Percentiles rank a stretch among this genome's conserved stretches.
phyloP scores from a whole-genome alignment of 2,113 vertebrate species.

The Gobius niger region DNA sequence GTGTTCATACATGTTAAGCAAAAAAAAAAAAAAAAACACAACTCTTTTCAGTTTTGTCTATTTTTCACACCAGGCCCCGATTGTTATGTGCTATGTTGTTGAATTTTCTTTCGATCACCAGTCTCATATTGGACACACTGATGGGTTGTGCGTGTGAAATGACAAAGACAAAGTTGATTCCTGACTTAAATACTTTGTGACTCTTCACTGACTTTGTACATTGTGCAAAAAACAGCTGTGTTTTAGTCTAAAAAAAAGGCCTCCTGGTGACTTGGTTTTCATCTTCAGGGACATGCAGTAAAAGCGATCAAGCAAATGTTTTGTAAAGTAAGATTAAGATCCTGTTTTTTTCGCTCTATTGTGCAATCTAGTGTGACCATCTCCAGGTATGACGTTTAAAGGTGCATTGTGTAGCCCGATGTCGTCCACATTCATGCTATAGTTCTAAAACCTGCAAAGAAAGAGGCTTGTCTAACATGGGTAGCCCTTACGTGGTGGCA shows the following conservation, averaged over 20 bases:
- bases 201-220: constrained; percentile 50
- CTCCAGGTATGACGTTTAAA: neutral
- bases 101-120: constrained; percentile 4
- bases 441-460: neutral
- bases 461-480: neutral
- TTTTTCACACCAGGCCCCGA: constrained; percentile 21
- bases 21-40: constrained; percentile 31
- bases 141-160: constrained; percentile 39
- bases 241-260: constrained; percentile 66
- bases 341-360: too few relatives aligned
- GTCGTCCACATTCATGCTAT: neutral
- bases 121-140: constrained; percentile 27
- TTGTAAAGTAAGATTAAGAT: neutral
- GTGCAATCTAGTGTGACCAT: too few relatives aligned
- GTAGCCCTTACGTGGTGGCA: neutral
- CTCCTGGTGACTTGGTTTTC: constrained; percentile 62
- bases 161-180: constrained; percentile 38
- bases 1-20: constrained; percentile 38
- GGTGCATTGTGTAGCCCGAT: neutral
- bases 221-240: constrained; percentile 72
- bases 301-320: neutral
- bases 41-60: constrained; percentile 22
- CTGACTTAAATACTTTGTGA: constrained; percentile 58
- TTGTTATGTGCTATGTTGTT: constrained; percentile 27
- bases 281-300: neutral